A percentile compares a stretch with the other conserved stretches of the same genome.
phyloP scores from a whole-genome alignment of 1,140 invertebrate genomes.

The Drosophila nannoptera region DNA sequence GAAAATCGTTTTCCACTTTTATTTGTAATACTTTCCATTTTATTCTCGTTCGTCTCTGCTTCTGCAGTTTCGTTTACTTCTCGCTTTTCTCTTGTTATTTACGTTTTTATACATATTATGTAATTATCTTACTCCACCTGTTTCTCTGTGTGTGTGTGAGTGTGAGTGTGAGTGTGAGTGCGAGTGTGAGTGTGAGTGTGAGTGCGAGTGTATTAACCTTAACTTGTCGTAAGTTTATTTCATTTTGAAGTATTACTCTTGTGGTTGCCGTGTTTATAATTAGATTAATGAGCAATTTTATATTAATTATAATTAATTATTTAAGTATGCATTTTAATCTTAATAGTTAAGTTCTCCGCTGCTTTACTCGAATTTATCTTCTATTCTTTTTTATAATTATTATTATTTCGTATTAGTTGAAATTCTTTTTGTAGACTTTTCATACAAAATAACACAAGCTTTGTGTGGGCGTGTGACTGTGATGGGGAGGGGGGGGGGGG shows the following conservation, averaged over 20 bases:
- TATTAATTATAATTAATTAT: conserved; percentile 68
- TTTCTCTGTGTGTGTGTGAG: conserved; percentile 49
- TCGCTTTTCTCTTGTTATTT: conserved; percentile 19
- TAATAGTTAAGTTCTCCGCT: conserved; percentile 58
- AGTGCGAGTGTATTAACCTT: conserved; percentile 63
- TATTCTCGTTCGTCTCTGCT: conserved; percentile 33
- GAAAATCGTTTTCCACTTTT: not conserved
- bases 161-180: too few relatives aligned
- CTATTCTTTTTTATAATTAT: conserved; percentile 41
- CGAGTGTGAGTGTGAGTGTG: too few relatives aligned
- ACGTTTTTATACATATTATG: conserved; percentile 49
- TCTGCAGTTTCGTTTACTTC: conserved; percentile 23
- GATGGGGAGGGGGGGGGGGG: too few relatives aligned
- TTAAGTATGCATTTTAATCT: conserved; percentile 61
- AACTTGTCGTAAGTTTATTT: conserved; percentile 55
- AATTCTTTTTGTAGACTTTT: conserved; percentile 66
- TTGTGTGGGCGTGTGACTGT: conserved; percentile 17
- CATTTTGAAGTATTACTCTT: conserved; percentile 67
- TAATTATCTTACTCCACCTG: conserved; percentile 63
- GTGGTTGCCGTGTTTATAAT: conserved; percentile 55
- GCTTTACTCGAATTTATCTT: not conserved
- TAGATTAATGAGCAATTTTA: conserved; percentile 73
- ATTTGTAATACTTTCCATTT: conserved; percentile 67
- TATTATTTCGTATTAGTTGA: conserved; percentile 47
- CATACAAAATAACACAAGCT: conserved; percentile 63